phyloP scores from a whole-genome alignment of 1,140 invertebrate species.

The Trissolcus basalis region DNA sequence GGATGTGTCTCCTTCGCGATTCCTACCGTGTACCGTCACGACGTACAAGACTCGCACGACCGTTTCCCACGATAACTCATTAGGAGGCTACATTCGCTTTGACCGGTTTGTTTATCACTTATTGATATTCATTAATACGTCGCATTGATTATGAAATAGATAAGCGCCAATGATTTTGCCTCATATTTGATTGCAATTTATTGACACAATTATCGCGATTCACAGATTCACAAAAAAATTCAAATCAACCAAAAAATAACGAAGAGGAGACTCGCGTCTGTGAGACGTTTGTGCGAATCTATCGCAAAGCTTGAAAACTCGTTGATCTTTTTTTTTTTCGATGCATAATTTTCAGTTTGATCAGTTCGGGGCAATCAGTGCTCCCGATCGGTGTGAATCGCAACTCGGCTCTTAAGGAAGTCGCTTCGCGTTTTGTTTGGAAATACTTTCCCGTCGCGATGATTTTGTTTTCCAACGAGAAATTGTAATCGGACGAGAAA shows the following conservation, averaged over 20 bases:
- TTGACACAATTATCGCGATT: constrained; percentile 32
- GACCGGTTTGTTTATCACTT: constrained; percentile 50
- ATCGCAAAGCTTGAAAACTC: constrained; percentile 11
- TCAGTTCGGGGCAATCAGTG: constrained; percentile 17
- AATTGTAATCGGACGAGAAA: not conserved
- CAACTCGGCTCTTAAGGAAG: no score
- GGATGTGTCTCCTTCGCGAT: constrained; percentile 65
- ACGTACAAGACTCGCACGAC: constrained; percentile 51
- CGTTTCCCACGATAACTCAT: constrained; percentile 55
- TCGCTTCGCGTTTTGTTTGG: no score
- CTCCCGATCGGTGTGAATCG: constrained; percentile 33
- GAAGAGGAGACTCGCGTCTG: constrained; percentile 6
- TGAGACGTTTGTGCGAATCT: constrained; percentile 32
- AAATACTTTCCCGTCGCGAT: no score
- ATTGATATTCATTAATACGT: constrained; percentile 49
- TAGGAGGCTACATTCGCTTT: constrained; percentile 40
- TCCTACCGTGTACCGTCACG: constrained; percentile 51
- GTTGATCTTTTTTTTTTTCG: no score
- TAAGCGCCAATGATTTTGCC: constrained; percentile 18
- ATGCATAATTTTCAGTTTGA: no score
- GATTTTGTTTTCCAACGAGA: no score
- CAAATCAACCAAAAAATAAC: no score
- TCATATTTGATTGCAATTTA: constrained; percentile 48
- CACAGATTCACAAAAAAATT: constrained; percentile 1
- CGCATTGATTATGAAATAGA: constrained; percentile 39